Conservation (phyloP, 2,797 vertebrate species). For the Huso huso region DNA sequence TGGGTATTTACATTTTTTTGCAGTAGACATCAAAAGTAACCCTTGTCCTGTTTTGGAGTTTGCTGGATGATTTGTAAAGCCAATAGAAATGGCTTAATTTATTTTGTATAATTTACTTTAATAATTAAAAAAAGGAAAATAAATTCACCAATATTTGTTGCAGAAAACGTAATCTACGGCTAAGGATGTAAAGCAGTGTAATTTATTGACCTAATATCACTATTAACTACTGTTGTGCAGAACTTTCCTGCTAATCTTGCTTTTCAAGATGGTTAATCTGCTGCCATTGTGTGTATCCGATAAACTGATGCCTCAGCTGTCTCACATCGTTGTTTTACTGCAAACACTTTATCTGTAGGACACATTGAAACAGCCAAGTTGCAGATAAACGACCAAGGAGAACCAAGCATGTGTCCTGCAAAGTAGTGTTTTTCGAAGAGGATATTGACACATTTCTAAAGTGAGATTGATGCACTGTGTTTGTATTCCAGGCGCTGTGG, state of each 20-base stretch:
- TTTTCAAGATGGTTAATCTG: neutral
- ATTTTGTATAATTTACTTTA: no score
- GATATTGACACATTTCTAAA: slow-evolving; percentile 1
- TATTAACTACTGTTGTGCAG: neutral
- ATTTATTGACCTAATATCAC: no score
- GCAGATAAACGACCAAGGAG: neutral
- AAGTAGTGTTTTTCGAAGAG: neutral
- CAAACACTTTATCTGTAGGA: slow-evolving; percentile 3
- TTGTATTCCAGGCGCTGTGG: slow-evolving; percentile 76
- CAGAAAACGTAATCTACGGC: no score
- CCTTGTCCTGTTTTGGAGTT: no score
- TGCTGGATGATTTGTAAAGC: no score
- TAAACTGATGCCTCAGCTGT: slow-evolving; percentile 19
- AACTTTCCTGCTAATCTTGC: neutral
- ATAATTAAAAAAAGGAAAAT: no score
- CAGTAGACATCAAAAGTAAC: no score
- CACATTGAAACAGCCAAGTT: slow-evolving; percentile 5
- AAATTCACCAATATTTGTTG: no score
- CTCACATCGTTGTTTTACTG: slow-evolving; percentile 13
- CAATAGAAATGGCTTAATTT: no score
- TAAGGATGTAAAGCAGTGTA: no score
- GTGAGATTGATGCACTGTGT: slow-evolving; percentile 5
- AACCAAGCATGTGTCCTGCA: neutral
- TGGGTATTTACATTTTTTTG: no score
- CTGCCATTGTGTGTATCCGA: slow-evolving; percentile 5